A percentile compares a stretch with the other conserved stretches of the same genome.
Conservation (phyloP, 2,113 vertebrate species). For the Carassius auratus region DNA sequence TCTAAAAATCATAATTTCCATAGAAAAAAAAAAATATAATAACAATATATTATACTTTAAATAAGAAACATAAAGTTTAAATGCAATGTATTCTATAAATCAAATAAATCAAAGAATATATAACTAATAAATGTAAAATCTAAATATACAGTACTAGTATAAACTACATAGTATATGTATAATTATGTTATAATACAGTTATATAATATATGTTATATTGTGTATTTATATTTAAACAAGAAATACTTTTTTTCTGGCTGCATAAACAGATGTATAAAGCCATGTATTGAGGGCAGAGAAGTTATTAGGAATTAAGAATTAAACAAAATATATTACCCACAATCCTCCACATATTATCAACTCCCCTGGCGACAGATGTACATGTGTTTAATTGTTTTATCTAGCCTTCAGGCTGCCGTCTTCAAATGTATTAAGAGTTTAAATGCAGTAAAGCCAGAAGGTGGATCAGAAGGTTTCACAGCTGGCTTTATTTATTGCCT, state of each 20-base stretch:
- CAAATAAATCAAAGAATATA: background rate
- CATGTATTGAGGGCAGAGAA: background rate
- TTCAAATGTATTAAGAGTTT: background rate
- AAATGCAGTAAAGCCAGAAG: background rate
- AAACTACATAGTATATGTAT: no score
- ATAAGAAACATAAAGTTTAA: background rate
- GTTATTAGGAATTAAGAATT: background rate
- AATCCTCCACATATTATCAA: background rate
- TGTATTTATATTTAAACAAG: background rate
- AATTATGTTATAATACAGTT: no score
- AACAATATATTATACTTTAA: background rate
- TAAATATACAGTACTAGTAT: no score
- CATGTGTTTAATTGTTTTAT: background rate
- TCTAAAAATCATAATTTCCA: background rate
- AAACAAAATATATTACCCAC: background rate
- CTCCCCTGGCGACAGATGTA: background rate
- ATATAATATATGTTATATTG: background rate
- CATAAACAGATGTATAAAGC: background rate
- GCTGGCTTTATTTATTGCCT: background rate
- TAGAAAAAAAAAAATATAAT: background rate
- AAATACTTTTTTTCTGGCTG: background rate
- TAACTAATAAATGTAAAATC: background rate
- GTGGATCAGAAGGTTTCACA: background rate
- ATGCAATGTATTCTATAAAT: background rate
- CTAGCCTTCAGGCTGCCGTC: background rate